These are phyloP conservation scores for Ptilonorhynchus violaceus DNA, from an alignment of 2,113 vertebrate species.

Conservation along the genomic window DNA sequence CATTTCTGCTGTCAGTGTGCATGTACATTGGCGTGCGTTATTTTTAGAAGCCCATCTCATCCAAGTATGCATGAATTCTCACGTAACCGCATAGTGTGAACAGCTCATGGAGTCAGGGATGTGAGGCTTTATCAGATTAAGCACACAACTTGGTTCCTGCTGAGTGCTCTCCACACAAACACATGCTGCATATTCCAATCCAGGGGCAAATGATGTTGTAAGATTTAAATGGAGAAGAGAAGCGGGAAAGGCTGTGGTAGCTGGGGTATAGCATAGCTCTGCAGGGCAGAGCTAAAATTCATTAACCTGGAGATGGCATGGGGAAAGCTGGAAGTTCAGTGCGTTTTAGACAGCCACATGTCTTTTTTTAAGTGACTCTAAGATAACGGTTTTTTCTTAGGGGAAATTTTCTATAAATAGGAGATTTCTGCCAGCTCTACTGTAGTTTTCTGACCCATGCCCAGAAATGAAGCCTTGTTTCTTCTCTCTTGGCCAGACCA, in stretches of 20 bases:
- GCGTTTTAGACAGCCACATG: background rate
- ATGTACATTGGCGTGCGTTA: background rate
- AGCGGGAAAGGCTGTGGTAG: background rate
- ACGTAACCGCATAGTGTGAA: conserved; percentile 37
- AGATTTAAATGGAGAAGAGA: background rate
- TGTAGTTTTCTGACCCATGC: background rate
- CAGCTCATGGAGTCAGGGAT: conserved; percentile 7
- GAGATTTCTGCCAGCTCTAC: background rate
- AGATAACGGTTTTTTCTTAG: background rate
- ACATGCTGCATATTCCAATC: background rate
- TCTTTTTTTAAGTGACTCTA: background rate
- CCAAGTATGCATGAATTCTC: conserved; percentile 62
- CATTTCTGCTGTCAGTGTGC: conserved; percentile 54
- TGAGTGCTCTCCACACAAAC: background rate
- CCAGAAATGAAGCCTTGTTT: background rate
- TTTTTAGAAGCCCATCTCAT: conserved; percentile 56
- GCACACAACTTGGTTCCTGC: background rate
- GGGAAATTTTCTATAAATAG: background rate
- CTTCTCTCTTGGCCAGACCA: background rate
- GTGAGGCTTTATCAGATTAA: conserved; percentile 16
- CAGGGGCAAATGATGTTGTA: background rate
- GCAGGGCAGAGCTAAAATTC: background rate
- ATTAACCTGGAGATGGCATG: background rate
- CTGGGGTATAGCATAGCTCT: background rate
- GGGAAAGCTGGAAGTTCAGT: background rate